Conservation (phyloP, 2,113 vertebrate species). For the Lamprologus tigripictilis region DNA sequence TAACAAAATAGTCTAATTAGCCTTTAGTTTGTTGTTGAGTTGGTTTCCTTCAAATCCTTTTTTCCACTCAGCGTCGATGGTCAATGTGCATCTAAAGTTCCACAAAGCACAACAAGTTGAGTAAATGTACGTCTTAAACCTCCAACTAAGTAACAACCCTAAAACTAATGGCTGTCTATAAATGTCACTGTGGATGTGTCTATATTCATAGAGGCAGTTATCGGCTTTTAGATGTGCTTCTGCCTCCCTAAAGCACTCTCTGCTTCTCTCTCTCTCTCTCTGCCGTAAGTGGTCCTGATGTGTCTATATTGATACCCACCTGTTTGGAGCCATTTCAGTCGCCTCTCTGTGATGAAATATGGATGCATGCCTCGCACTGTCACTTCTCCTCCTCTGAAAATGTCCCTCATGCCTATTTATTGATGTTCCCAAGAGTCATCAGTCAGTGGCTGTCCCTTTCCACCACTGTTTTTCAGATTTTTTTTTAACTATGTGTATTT, state of each 20-base stretch:
- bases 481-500: slow-evolving; percentile 8
- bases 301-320: slow-evolving; percentile 40
- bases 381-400: neutral
- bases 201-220: slow-evolving; percentile 51
- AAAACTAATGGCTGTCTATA: slow-evolving; percentile 37
- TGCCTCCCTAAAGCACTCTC: neutral
- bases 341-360: slow-evolving; percentile 47
- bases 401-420: slow-evolving; percentile 51
- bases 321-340: slow-evolving; percentile 34
- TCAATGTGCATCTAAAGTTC: neutral
- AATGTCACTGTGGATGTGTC: slow-evolving; percentile 22
- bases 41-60: neutral
- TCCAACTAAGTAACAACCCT: slow-evolving; percentile 2
- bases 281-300: slow-evolving; percentile 36
- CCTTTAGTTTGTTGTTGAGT: rapidly evolving
- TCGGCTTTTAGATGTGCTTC: slow-evolving; percentile 41
- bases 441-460: neutral
- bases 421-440: slow-evolving; percentile 19
- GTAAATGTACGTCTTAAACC: slow-evolving; percentile 29
- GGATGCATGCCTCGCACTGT: neutral
- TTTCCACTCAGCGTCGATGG: neutral
- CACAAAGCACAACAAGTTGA: neutral
- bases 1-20: neutral
- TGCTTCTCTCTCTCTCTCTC: neutral
- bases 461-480: slow-evolving; percentile 26